phyloP scores from a whole-genome alignment of 2,888 invertebrate genomes.

The Sthenelais limicola region DNA sequence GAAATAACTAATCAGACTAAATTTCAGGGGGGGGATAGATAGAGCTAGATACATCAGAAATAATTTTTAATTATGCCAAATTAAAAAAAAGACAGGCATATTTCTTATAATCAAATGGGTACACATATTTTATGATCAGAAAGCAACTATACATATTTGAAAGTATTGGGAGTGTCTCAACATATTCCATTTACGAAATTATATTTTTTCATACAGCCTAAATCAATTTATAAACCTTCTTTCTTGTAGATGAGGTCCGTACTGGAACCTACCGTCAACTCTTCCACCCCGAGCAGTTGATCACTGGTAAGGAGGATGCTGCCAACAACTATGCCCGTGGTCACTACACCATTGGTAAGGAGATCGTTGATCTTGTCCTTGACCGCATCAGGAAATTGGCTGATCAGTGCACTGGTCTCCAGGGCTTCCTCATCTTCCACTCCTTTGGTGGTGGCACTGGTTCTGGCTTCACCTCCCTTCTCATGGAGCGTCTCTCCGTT shows the following conservation, averaged over 20 bases:
- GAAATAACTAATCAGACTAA: neutral
- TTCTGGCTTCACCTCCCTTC: conserved; percentile 33
- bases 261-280: conserved; percentile 77
- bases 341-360: conserved; percentile 89
- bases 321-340: conserved; percentile 40
- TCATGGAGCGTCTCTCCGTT: conserved; percentile 35
- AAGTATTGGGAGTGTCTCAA: neutral
- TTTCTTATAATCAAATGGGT: neutral
- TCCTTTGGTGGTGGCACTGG: conserved; percentile 37
- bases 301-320: conserved; percentile 40
- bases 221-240: neutral
- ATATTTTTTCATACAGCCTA: neutral
- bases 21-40: too few species aligned
- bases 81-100: neutral
- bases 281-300: conserved; percentile 39
- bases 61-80: too few species aligned
- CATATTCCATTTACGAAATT: neutral
- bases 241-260: conserved; percentile 88
- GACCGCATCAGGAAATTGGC: conserved; percentile 81
- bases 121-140: conserved; percentile 2
- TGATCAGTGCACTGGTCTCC: conserved; percentile 84
- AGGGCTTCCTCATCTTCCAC: conserved; percentile 73
- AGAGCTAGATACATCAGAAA: too few species aligned
- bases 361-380: conserved; percentile 82
- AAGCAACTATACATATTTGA: neutral